Evolutionary conservation across 2,888 invertebrate species (phyloP).

Genomic region (Linnaemya vulpina): DNA sequence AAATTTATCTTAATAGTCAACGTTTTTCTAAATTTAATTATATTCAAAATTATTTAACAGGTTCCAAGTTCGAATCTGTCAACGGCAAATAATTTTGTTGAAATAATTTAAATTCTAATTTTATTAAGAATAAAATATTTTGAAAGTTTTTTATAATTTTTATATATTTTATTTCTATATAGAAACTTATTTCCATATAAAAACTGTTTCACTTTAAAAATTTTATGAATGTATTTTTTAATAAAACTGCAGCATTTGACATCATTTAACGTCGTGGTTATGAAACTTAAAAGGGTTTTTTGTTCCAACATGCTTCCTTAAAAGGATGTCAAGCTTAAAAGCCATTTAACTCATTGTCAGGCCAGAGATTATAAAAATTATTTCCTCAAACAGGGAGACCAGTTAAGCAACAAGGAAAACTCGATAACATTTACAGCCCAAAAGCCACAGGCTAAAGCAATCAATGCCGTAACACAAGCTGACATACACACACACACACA

Average conservation of each 20-base stretch:
- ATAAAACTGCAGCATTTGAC: background rate
- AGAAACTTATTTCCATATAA: background rate
- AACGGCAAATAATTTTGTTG: too few relatives aligned
- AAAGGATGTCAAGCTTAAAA: conserved; percentile 55
- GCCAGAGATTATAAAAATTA: conserved; percentile 45
- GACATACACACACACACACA: background rate
- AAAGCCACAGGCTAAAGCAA: conserved; percentile 54
- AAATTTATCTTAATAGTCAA: too few relatives aligned
- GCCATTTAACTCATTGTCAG: conserved; percentile 52
- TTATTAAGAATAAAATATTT: too few relatives aligned
- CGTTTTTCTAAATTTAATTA: too few relatives aligned
- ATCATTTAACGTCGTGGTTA: conserved; percentile 7
- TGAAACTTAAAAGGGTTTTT: conserved; percentile 38
- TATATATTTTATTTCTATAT: too few relatives aligned
- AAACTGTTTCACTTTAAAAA: background rate
- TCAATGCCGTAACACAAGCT: conserved; percentile 34
- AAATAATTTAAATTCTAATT: too few relatives aligned
- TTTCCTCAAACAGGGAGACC: conserved; percentile 48
- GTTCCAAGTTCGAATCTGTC: too few relatives aligned
- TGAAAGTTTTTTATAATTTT: too few relatives aligned
- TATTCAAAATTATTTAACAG: too few relatives aligned
- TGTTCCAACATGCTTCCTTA: background rate
- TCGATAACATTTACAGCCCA: conserved; percentile 20
- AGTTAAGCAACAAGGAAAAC: conserved; percentile 44
- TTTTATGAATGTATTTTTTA: background rate